A percentile compares a stretch with the other conserved stretches of the same genome.
phyloP scores from a whole-genome alignment of 1,140 invertebrate genomes.

The Carposina sasakii region DNA sequence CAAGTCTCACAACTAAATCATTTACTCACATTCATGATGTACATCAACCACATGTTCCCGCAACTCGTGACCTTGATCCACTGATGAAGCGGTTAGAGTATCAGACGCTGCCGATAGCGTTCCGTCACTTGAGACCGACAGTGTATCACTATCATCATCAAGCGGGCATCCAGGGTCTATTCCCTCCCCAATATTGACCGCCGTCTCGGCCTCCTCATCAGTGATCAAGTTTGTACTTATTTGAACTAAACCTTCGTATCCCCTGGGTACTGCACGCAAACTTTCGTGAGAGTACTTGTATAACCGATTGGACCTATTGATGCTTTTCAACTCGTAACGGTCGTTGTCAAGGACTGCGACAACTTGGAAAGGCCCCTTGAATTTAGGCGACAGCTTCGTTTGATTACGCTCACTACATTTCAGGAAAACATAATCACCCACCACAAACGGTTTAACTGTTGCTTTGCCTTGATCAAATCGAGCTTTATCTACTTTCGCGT shows the following conservation, averaged over 20 bases:
- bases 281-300: conserved; percentile 28
- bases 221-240: conserved; percentile 22
- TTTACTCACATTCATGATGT: no score
- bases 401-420: conserved; percentile 26
- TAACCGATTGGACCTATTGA: conserved; percentile 12
- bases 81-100: no score
- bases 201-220: conserved; percentile 30
- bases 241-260: conserved; percentile 24
- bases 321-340: conserved; percentile 24
- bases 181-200: no score
- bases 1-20: no score
- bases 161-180: no score
- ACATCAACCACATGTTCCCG: no score
- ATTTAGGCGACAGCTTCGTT: conserved; percentile 25
- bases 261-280: conserved; percentile 24
- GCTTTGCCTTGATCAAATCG: conserved; percentile 27
- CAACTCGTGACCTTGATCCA: no score
- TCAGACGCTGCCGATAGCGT: no score
- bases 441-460: conserved; percentile 18
- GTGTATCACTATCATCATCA: no score
- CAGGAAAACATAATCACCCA: conserved; percentile 27
- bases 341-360: conserved; percentile 26
- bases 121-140: no score
- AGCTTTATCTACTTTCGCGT: conserved; percentile 13
- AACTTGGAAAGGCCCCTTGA: conserved; percentile 27